Evolutionary conservation across 2,797 vertebrate genomes (phyloP), one percentile per base, ranked within the genome.

Genomic region (Eptatretus atami): DNA sequence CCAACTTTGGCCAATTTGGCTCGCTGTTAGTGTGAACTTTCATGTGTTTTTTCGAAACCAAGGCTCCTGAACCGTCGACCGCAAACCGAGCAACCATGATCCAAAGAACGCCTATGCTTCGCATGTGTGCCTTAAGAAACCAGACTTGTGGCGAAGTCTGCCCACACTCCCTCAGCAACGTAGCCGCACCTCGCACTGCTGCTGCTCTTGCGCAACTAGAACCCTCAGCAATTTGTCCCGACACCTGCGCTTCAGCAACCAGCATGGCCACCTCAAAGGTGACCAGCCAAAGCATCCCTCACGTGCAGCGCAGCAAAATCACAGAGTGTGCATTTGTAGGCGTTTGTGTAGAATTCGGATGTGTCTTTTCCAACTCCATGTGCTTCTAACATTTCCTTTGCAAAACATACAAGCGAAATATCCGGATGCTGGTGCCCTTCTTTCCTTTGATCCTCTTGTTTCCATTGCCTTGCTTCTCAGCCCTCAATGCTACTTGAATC

Each of bases 11-110:
- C 55, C 15, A 60, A 10, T 24, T 60, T 60, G 55, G 15, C 19
- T 15, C 55, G 10, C 87, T 90, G 75, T 85, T 86, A 68, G 86
- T 79, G 67, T 90, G 85, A 67, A 90, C 85, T 73, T 90, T 90
- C 85, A 90, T 90, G 75, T 90, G 85, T 72, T 90, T 90, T 74
- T 90, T 90, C 60, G 79, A 73, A 90, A 90, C 85, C 85, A 90
- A 53, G 85, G 82, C 71, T 90, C 85, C 71, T 90, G 73, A 90
- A 90, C 69, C 85, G 82, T 65, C 85, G 83, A 64, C 84, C 85
- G 53, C 85, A 90, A 53, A 88, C 83, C 64, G 83, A 82, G 72
- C 85, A 90, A 70, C 84, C 83, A 66, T 90, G 84, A 73, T 90
- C 85, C 68, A 90, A 77, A 63, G 84, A 90, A 70, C 83, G 81